phyloP scores from a whole-genome alignment of 1,140 invertebrate genomes.

The Sinella curviseta region DNA sequence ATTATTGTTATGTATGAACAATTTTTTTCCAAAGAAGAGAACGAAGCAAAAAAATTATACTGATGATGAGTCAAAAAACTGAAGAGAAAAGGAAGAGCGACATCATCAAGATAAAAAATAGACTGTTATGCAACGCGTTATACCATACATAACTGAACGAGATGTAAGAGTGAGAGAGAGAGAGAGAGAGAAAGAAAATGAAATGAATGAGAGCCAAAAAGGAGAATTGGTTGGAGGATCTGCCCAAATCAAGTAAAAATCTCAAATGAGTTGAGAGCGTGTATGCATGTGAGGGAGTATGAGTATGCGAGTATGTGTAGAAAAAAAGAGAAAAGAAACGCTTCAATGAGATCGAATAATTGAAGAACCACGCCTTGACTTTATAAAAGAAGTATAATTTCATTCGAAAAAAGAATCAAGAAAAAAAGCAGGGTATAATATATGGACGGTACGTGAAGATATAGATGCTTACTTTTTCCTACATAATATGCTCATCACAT shows the following conservation, averaged over 20 bases:
- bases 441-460: background rate
- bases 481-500: slow-evolving; percentile 23
- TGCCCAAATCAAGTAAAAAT: background rate
- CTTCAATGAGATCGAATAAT: slow-evolving; percentile 25
- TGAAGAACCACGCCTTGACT: slow-evolving; percentile 24
- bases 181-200: background rate
- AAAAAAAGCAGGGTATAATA: background rate
- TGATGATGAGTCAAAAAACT: too few species aligned
- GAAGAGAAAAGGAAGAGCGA: background rate
- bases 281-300: background rate
- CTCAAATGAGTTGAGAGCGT: background rate
- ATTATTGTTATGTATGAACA: too few species aligned
- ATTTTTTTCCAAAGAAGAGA: too few species aligned
- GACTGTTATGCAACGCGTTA: background rate
- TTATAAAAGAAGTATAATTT: slow-evolving; percentile 14
- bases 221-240: background rate
- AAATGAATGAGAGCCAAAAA: slow-evolving; percentile 14
- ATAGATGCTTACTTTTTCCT: background rate
- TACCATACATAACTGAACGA: background rate
- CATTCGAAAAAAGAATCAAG: slow-evolving; percentile 11
- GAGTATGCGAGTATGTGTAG: background rate
- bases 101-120: slow-evolving; percentile 9
- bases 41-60: too few species aligned
- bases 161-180: background rate
- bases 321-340: slow-evolving; percentile 4